Percentiles rank a stretch among this genome's conserved stretches.
These are phyloP conservation scores for Rhinogobio ventralis DNA, from an alignment of 2,797 vertebrate species.

Conservation along the genomic window DNA sequence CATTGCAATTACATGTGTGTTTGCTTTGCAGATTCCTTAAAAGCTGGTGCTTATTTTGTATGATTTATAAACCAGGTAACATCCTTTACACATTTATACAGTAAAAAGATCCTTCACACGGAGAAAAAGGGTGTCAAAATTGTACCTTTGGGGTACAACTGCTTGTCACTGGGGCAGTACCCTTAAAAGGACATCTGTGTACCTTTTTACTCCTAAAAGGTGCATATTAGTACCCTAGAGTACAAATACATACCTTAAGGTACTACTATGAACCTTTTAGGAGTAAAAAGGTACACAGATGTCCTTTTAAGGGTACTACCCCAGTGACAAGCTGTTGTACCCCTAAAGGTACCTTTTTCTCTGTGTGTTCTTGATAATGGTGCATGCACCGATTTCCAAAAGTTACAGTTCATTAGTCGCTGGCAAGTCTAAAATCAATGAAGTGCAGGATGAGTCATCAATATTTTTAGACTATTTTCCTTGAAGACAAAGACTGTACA, in stretches of 20 bases:
- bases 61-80: neutral
- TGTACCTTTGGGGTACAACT: too few species aligned
- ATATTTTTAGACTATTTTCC: neutral
- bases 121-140: too few species aligned
- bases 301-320: too few species aligned
- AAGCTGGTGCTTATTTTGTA: conserved; percentile 33
- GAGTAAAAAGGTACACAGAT: too few species aligned
- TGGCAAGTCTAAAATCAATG: neutral
- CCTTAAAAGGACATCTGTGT: too few species aligned
- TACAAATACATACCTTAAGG: too few species aligned
- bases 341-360: too few species aligned
- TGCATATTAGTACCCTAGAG: too few species aligned
- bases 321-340: too few species aligned
- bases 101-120: neutral
- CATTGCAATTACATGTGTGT: neutral
- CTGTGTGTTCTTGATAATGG: neutral
- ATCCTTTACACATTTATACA: conserved; percentile 14
- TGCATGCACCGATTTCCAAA: neutral
- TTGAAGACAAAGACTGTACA: neutral
- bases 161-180: too few species aligned
- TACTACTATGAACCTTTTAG: too few species aligned
- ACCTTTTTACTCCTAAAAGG: too few species aligned
- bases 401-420: neutral
- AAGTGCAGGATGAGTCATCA: neutral
- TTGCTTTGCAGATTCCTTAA: neutral